Conservation (phyloP, 1,140 invertebrate species). For the Ceratitis capitata region DNA sequence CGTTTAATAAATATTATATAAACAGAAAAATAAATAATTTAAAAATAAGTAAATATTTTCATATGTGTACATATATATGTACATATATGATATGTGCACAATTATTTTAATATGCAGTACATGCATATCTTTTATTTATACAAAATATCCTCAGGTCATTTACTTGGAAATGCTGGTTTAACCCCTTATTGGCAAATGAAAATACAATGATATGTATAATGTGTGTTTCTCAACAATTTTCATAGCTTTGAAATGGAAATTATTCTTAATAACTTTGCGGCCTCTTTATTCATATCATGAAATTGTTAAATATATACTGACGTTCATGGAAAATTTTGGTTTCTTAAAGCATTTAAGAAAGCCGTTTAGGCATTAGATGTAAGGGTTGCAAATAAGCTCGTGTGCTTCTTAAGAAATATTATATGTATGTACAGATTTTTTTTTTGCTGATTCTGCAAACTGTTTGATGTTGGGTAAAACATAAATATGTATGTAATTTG, state of each 20-base stretch:
- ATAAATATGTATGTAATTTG: too few relatives aligned
- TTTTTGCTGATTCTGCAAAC: too few relatives aligned
- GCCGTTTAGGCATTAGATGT: too few relatives aligned
- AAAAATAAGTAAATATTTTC: not conserved
- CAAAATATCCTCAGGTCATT: not conserved
- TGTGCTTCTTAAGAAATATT: too few relatives aligned
- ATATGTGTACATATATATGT: not conserved
- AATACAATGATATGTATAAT: not conserved
- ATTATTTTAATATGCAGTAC: not conserved
- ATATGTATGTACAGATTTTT: too few relatives aligned
- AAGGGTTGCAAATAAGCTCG: too few relatives aligned
- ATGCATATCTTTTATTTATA: not conserved
- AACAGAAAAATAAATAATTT: not conserved
- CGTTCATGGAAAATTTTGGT: too few relatives aligned
- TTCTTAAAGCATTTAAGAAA: too few relatives aligned
- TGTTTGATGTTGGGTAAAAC: too few relatives aligned
- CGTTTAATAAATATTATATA: not conserved
- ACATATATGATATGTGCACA: not conserved
- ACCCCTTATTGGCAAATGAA: not conserved
- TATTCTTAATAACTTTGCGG: not conserved
- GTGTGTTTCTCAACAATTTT: not conserved
- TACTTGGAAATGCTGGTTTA: not conserved
- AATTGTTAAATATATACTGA: too few relatives aligned
- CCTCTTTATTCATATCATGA: too few relatives aligned
- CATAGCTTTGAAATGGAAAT: constrained; percentile 34